These are phyloP conservation scores for Bombus vancouverensis DNA, from an alignment of 1,140 invertebrate genomes.

Conservation along the genomic window DNA sequence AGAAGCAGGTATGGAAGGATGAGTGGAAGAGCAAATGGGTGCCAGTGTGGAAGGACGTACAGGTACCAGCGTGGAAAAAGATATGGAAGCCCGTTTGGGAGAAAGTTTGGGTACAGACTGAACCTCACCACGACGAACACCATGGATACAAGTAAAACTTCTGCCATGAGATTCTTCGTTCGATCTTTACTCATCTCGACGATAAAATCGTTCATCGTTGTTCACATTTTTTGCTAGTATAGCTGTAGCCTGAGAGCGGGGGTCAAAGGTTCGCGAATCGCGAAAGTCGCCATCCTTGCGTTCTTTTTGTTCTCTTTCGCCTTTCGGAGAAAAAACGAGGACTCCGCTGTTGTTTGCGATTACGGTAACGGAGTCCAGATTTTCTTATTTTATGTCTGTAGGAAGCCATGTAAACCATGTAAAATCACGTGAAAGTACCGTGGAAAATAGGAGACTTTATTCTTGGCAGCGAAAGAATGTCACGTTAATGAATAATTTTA, in stretches of 20 bases:
- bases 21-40: slow-evolving; percentile 90
- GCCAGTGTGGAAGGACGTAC: slow-evolving; percentile 87
- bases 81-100: slow-evolving; percentile 90
- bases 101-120: slow-evolving; percentile 88
- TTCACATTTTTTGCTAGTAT: neutral
- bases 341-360: neutral
- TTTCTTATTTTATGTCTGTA: neutral
- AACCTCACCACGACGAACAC: slow-evolving; percentile 83
- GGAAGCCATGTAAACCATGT: neutral
- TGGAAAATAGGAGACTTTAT: neutral
- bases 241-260: neutral
- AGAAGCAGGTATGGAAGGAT: slow-evolving; percentile 90
- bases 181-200: slow-evolving; percentile 12
- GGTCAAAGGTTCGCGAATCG: neutral
- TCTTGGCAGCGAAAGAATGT: neutral
- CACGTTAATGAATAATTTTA: neutral
- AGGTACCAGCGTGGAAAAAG: slow-evolving; percentile 89
- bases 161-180: neutral
- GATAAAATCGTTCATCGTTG: neutral
- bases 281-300: neutral
- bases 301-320: neutral
- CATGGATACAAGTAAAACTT: slow-evolving; percentile 66
- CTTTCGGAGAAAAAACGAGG: neutral
- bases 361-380: neutral
- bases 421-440: neutral